Percentiles rank a stretch among this genome's conserved stretches.
phyloP scores from a whole-genome alignment of 2,888 invertebrate species.

The Pheosia tremula region DNA sequence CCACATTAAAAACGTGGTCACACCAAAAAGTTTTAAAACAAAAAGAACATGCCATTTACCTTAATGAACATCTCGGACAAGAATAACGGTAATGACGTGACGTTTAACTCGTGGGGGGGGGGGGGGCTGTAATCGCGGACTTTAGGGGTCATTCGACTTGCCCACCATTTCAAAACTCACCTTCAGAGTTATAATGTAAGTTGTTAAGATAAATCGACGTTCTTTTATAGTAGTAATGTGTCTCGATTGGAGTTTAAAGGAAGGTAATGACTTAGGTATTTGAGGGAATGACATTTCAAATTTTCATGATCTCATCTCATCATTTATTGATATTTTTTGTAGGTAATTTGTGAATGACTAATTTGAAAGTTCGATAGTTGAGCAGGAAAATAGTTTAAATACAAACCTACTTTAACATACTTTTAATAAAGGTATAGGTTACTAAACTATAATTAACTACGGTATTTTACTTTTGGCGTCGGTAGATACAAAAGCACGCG shows the following conservation, averaged over 20 bases:
- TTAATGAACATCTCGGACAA: slow-evolving; percentile 45
- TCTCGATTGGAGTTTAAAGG: not conserved
- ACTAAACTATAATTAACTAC: too few relatives aligned
- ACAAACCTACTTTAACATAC: too few relatives aligned
- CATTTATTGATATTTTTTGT: too few relatives aligned
- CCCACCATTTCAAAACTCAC: slow-evolving; percentile 13
- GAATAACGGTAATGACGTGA: slow-evolving; percentile 33
- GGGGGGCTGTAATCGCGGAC: not conserved
- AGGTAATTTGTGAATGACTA: too few relatives aligned
- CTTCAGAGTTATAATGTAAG: not conserved
- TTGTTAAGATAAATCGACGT: not conserved
- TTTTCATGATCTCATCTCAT: too few relatives aligned
- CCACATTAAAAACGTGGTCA: too few relatives aligned
- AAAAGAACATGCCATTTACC: slow-evolving; percentile 35
- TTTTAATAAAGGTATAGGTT: too few relatives aligned
- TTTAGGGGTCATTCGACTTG: slow-evolving; percentile 1
- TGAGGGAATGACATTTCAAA: too few relatives aligned
- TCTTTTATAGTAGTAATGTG: not conserved
- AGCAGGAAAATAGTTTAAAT: too few relatives aligned
- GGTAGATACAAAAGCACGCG: too few relatives aligned
- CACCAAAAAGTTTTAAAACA: slow-evolving; percentile 11
- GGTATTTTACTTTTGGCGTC: too few relatives aligned
- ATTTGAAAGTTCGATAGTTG: too few relatives aligned
- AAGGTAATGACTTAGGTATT: not conserved
- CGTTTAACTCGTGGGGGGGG: slow-evolving; percentile 30